phyloP scores from a whole-genome alignment of 2,113 vertebrate genomes.

The Brachyhypopomus occidentalis region DNA sequence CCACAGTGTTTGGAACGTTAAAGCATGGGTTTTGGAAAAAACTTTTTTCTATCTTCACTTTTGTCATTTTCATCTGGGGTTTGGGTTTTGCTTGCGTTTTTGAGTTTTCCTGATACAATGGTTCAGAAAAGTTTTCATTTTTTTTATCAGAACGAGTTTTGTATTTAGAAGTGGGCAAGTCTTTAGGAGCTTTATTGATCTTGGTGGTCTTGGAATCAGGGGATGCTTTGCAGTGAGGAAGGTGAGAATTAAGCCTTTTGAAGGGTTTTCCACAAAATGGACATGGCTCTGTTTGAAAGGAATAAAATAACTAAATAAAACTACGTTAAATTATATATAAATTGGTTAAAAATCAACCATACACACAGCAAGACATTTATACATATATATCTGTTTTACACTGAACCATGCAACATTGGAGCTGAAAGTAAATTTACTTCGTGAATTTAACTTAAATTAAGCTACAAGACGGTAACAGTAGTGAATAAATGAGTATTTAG shows the following conservation, averaged over 20 bases:
- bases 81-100: neutral
- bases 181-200: conserved; percentile 34
- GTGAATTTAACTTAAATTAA: neutral
- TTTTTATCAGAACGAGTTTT: neutral
- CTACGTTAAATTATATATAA: neutral
- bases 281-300: conserved; percentile 72
- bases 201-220: conserved; percentile 45
- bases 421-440: no score
- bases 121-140: neutral
- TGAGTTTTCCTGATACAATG: neutral
- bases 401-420: no score
- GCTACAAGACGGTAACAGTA: no score
- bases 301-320: neutral
- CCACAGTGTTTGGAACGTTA: neutral
- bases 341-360: no score
- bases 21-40: neutral
- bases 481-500: neutral
- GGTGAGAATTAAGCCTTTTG: conserved; percentile 85
- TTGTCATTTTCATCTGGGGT: neutral
- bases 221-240: conserved; percentile 82
- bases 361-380: no score
- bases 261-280: conserved; percentile 83
- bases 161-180: neutral
- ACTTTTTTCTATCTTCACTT: neutral
- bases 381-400: no score